A percentile compares a stretch with the other conserved stretches of the same genome.
phyloP scores from a whole-genome alignment of 1,140 invertebrate species.

The Pseudomyrmex pallidus region DNA sequence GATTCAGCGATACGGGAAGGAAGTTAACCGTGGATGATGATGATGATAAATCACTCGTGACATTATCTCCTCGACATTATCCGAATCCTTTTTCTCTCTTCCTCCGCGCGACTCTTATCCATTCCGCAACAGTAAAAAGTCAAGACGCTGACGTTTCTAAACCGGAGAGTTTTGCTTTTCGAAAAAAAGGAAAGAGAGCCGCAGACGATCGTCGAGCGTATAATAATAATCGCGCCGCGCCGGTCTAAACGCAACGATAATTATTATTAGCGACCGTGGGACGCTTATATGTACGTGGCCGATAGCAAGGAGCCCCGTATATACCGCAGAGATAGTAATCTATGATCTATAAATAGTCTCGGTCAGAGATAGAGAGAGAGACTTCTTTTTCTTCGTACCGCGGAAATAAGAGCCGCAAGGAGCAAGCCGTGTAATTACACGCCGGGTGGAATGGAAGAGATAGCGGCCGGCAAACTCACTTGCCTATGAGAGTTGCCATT shows the following conservation, averaged over 20 bases:
- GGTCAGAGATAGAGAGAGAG: constrained; percentile 17
- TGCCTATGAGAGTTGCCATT: constrained; percentile 42
- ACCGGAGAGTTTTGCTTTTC: too few species aligned
- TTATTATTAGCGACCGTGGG: constrained; percentile 37
- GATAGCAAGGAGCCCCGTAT: constrained; percentile 59
- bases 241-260: constrained; percentile 56
- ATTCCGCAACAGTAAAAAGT: not conserved
- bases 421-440: constrained; percentile 55
- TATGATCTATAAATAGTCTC: constrained; percentile 73
- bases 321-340: constrained; percentile 60
- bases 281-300: constrained; percentile 44
- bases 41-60: constrained; percentile 16
- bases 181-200: constrained; percentile 9
- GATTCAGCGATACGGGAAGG: not conserved
- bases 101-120: not conserved
- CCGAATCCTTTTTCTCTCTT: not conserved
- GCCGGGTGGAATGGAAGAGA: constrained; percentile 50
- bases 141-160: constrained; percentile 53
- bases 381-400: constrained; percentile 51
- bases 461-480: constrained; percentile 29
- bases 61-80: constrained; percentile 10
- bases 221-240: constrained; percentile 53
- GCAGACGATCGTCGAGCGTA: not conserved
- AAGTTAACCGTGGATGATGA: not conserved
- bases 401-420: constrained; percentile 53